phyloP scores from a whole-genome alignment of 2,888 invertebrate species.

The Microctonus brassicae region DNA sequence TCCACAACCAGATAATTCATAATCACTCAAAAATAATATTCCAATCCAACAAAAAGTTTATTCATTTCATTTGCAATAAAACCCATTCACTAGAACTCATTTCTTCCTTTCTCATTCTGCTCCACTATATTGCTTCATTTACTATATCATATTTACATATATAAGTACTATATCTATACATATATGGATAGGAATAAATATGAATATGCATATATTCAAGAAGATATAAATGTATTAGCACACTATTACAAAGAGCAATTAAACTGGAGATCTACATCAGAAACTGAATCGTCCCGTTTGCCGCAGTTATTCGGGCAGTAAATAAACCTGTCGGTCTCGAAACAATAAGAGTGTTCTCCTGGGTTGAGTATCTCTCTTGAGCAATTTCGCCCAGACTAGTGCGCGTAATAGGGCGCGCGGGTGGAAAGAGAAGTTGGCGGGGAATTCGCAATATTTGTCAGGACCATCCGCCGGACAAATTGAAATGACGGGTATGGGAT shows the following conservation, averaged over 20 bases:
- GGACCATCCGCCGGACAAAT: constrained; percentile 55
- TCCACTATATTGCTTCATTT: neutral
- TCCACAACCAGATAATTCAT: no score
- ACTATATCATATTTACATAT: neutral
- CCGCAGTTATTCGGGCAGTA: constrained; percentile 63
- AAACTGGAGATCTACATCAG: constrained; percentile 1
- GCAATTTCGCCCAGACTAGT: constrained; percentile 51
- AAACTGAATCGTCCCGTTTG: constrained; percentile 39
- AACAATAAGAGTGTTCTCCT: constrained; percentile 61
- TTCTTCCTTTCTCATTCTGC: neutral
- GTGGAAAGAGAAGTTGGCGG: constrained; percentile 12
- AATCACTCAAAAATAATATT: no score
- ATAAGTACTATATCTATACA: neutral
- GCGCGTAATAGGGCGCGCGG: constrained; percentile 40
- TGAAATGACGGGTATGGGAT: constrained; percentile 60
- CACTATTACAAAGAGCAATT: constrained; percentile 14
- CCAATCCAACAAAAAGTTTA: no score
- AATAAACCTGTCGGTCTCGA: constrained; percentile 65
- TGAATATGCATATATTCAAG: constrained; percentile 5
- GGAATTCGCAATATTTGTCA: constrained; percentile 58
- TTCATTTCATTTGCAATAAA: no score
- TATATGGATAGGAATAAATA: no score
- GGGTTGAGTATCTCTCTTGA: constrained; percentile 52
- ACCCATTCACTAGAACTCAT: neutral
- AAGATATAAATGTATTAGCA: constrained; percentile 17